Percentiles rank a stretch among this genome's conserved stretches.
phyloP scores from a whole-genome alignment of 2,888 invertebrate genomes.

The Automeris io region DNA sequence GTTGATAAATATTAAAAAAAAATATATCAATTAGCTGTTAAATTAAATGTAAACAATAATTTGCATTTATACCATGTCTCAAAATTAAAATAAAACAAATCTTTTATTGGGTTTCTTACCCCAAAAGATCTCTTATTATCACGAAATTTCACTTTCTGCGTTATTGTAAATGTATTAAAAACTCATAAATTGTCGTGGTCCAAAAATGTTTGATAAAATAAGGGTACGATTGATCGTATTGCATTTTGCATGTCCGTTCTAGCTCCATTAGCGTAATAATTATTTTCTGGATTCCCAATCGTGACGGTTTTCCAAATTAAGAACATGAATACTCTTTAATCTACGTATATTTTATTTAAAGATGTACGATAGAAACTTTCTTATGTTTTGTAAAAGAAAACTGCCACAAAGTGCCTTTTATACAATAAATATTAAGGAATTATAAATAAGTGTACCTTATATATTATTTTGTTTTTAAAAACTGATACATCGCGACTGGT shows the following conservation, averaged over 20 bases:
- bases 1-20: no score
- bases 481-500: slow-evolving; percentile 53
- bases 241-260: slow-evolving; percentile 19
- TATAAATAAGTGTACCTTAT: slow-evolving; percentile 28
- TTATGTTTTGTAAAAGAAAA: slow-evolving; percentile 57
- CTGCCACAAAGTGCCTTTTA: slow-evolving; percentile 76
- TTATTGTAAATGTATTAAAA: slow-evolving; percentile 3
- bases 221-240: slow-evolving; percentile 18
- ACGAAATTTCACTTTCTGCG: no score
- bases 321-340: slow-evolving; percentile 51
- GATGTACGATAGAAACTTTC: slow-evolving; percentile 56
- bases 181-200: no score
- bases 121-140: no score
- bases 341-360: slow-evolving; percentile 38
- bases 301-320: slow-evolving; percentile 9
- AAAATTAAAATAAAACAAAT: no score
- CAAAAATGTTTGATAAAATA: neutral
- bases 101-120: no score
- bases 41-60: no score
- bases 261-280: slow-evolving; percentile 6
- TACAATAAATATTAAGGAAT: slow-evolving; percentile 37
- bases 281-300: slow-evolving; percentile 14
- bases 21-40: no score
- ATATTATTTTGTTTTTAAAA: slow-evolving; percentile 21
- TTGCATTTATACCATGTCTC: no score